Evolutionary conservation across 2,888 invertebrate species (phyloP).

Genomic region (Harpalus rubripes): DNA sequence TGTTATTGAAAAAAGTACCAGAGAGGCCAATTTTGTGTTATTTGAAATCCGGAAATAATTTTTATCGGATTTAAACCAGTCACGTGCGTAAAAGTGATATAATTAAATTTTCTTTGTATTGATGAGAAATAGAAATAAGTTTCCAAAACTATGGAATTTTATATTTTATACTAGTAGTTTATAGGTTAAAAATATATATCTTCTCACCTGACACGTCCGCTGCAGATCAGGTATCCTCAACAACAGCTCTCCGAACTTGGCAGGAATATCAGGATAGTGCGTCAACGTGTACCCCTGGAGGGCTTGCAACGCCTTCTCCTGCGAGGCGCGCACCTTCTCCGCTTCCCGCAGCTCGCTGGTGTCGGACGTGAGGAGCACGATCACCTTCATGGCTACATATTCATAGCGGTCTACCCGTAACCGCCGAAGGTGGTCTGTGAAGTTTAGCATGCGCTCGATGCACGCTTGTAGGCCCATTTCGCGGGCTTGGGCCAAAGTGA

Average conservation of each 20-base stretch:
- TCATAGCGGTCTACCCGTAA: constrained; percentile 96
- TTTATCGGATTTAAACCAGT: too few species aligned
- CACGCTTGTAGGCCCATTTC: constrained; percentile 90
- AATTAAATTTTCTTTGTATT: too few species aligned
- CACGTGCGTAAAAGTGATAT: too few species aligned
- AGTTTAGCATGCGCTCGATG: constrained; percentile 95
- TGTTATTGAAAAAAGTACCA: too few species aligned
- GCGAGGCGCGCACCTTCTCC: constrained; percentile 95
- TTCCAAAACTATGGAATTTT: too few species aligned
- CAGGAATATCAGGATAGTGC: constrained; percentile 95
- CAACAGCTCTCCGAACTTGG: constrained; percentile 96
- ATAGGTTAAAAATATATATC: background rate
- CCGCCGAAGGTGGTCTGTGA: constrained; percentile 94
- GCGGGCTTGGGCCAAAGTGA: constrained; percentile 83
- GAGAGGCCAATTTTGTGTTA: too few species aligned
- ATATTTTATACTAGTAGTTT: too few species aligned
- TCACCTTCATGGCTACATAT: constrained; percentile 97
- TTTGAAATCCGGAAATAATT: too few species aligned
- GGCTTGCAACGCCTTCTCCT: constrained; percentile 95
- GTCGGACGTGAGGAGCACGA: constrained; percentile 94
- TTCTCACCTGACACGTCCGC: constrained; percentile 91
- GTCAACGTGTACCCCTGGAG: constrained; percentile 94
- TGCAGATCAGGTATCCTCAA: constrained; percentile 96
- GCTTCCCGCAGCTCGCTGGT: constrained; percentile 95
- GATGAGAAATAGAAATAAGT: too few species aligned